Evolutionary conservation across 2,797 vertebrate genomes (phyloP).

Genomic region (Chelmon rostratus): DNA sequence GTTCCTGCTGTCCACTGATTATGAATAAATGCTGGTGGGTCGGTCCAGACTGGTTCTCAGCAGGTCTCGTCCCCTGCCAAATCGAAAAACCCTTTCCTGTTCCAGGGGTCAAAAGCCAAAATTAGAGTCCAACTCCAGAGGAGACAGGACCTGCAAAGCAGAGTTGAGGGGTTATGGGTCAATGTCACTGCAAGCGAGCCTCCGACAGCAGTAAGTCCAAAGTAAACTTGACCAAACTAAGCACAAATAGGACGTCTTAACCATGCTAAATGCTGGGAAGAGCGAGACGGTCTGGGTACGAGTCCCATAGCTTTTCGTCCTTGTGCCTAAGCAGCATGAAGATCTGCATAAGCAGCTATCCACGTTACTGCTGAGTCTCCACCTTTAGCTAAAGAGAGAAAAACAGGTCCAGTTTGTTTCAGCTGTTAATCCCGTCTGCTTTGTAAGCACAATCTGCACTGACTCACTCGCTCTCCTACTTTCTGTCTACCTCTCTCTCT

Average conservation of each 20-base stretch:
- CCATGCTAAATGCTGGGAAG: slow-evolving; percentile 27
- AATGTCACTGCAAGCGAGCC: slow-evolving; percentile 63
- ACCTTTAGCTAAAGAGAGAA: slow-evolving; percentile 78
- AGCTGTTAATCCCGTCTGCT: slow-evolving; percentile 74
- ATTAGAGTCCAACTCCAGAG: slow-evolving; percentile 72
- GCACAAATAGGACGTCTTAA: slow-evolving; percentile 30
- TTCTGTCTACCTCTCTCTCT: slow-evolving; percentile 48
- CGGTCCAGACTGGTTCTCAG: slow-evolving; percentile 63
- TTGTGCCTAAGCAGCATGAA: slow-evolving; percentile 52
- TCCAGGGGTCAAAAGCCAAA: slow-evolving; percentile 75
- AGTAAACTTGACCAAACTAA: slow-evolving; percentile 51
- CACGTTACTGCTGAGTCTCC: slow-evolving; percentile 49
- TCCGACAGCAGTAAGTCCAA: slow-evolving; percentile 34
- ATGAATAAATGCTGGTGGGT: slow-evolving; percentile 43
- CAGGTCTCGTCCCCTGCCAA: slow-evolving; percentile 48
- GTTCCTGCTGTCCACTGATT: slow-evolving; percentile 44
- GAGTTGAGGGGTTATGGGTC: slow-evolving; percentile 64
- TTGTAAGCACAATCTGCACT: slow-evolving; percentile 65
- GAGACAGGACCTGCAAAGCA: slow-evolving; percentile 68
- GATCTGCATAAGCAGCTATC: slow-evolving; percentile 58
- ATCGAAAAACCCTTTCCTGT: slow-evolving; percentile 58
- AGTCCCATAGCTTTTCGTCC: slow-evolving; percentile 54
- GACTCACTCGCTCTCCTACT: slow-evolving; percentile 32
- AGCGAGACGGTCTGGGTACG: slow-evolving; percentile 20
- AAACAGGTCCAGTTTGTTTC: slow-evolving; percentile 80